Conservation (phyloP, 2,797 vertebrate species). For the Sandelia bainsii region DNA sequence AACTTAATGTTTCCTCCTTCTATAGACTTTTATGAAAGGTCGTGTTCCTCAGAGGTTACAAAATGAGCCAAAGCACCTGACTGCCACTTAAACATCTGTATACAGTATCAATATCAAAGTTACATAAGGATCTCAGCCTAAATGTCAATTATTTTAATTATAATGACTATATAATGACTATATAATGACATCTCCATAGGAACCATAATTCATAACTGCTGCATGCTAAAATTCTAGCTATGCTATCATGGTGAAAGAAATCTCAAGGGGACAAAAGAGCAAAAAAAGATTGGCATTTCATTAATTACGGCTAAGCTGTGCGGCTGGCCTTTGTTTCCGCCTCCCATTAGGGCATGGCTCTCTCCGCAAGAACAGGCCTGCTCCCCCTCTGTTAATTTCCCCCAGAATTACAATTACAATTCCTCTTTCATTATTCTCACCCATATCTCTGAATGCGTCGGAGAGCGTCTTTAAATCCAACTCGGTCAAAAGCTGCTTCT, state of each 20-base stretch:
- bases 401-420: constrained; percentile 67
- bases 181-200: constrained; percentile 33
- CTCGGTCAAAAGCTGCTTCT: constrained; percentile 50
- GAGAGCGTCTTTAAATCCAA: constrained; percentile 68
- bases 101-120: neutral
- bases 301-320: constrained; percentile 58
- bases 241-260: neutral
- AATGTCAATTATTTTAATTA: constrained; percentile 19
- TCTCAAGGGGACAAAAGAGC: constrained; percentile 19
- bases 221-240: constrained; percentile 38
- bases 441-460: constrained; percentile 79
- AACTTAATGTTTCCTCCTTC: neutral
- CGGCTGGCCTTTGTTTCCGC: constrained; percentile 70
- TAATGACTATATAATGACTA: constrained; percentile 43
- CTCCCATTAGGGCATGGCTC: constrained; percentile 60
- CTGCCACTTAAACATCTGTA: constrained; percentile 14
- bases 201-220: constrained; percentile 31
- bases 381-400: constrained; percentile 58
- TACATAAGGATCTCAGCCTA: constrained; percentile 6
- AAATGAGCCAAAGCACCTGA: constrained; percentile 23
- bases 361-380: constrained; percentile 74
- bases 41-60: neutral
- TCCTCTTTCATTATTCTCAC: constrained; percentile 80
- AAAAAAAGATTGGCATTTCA: constrained; percentile 44
- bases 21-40: constrained; percentile 3